phyloP scores from a whole-genome alignment of 2,888 invertebrate species.

The Neoscelio sp. region DNA sequence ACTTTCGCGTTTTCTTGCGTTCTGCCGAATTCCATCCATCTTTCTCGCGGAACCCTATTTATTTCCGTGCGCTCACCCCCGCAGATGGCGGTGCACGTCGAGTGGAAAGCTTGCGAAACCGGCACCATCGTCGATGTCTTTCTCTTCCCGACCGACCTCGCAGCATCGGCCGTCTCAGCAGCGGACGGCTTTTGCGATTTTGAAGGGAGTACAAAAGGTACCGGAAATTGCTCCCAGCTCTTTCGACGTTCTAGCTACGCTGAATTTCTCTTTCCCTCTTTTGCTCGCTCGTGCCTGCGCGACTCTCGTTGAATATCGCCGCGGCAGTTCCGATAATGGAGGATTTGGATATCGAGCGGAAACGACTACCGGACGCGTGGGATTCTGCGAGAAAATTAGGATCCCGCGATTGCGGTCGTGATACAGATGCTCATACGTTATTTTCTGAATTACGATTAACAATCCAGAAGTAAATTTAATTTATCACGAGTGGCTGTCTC shows the following conservation, averaged over 20 bases:
- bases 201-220: constrained; percentile 77
- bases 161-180: constrained; percentile 37
- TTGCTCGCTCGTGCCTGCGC: constrained; percentile 28
- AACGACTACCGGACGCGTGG: constrained; percentile 58
- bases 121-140: constrained; percentile 26
- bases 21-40: too few relatives aligned
- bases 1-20: too few relatives aligned
- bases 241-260: constrained; percentile 72
- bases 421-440: constrained; percentile 22
- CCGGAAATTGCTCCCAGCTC: constrained; percentile 79
- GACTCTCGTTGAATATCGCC: constrained; percentile 68
- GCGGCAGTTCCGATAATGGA: constrained; percentile 73
- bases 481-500: constrained; percentile 5
- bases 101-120: constrained; percentile 6
- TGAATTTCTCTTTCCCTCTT: constrained; percentile 47
- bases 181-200: constrained; percentile 71
- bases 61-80: too few relatives aligned
- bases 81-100: background rate
- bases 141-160: constrained; percentile 31
- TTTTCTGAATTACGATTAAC: constrained; percentile 7
- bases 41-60: too few relatives aligned
- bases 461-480: constrained; percentile 1
- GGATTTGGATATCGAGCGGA: constrained; percentile 73
- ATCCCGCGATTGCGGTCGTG: constrained; percentile 16
- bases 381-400: constrained; percentile 59